Conservation (phyloP, 2,888 invertebrate genomes). For the Hyppa rectilinea region DNA sequence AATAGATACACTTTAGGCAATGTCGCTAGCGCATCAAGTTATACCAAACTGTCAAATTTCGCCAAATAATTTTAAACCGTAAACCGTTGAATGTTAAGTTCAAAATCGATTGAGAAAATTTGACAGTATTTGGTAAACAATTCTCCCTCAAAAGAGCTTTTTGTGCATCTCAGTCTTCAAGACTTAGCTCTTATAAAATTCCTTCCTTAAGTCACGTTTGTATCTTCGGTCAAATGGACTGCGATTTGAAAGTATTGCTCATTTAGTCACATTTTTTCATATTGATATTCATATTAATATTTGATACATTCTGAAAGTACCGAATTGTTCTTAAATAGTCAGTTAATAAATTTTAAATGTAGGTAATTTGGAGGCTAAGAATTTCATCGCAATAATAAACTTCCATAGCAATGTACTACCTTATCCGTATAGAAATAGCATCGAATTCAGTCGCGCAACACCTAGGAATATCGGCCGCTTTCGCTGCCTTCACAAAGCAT, state of each 20-base stretch:
- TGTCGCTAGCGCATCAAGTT: too few species aligned
- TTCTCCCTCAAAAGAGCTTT: not conserved
- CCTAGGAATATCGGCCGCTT: constrained; percentile 41
- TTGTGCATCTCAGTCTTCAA: not conserved
- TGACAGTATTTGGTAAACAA: too few species aligned
- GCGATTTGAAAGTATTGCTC: not conserved
- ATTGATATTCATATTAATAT: too few species aligned
- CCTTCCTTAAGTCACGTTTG: not conserved
- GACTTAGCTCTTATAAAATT: not conserved
- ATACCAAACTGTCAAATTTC: too few species aligned
- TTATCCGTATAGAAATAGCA: not conserved
- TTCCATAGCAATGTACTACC: not conserved
- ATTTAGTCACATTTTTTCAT: not conserved
- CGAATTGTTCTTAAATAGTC: too few species aligned
- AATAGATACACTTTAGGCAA: too few species aligned
- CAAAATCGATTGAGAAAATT: too few species aligned
- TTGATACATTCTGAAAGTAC: too few species aligned
- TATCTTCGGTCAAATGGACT: not conserved
- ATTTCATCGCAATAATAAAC: not conserved
- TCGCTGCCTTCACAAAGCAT: constrained; percentile 48
- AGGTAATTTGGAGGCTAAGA: not conserved
- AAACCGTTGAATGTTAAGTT: too few species aligned
- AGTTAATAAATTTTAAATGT: not conserved
- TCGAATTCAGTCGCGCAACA: constrained; percentile 40
- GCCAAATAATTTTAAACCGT: too few species aligned